Conservation (phyloP, 2,888 invertebrate species). For the Chalcis sispes region DNA sequence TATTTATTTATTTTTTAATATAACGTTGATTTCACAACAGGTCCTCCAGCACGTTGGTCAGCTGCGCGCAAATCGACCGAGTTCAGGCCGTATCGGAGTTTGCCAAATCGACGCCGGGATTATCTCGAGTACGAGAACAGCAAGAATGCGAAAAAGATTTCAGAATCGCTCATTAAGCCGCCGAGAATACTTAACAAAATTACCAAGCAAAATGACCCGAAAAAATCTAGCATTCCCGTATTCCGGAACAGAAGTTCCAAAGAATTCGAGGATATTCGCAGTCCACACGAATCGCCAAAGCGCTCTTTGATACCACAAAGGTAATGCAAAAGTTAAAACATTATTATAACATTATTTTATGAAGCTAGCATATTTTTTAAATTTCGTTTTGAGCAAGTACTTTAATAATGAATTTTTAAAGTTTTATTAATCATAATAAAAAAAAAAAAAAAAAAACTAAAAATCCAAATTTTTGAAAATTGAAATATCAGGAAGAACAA, state of each 20-base stretch:
- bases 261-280: constrained; percentile 73
- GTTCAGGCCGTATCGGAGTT: constrained; percentile 79
- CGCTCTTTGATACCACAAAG: constrained; percentile 74
- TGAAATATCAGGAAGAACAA: too few relatives aligned
- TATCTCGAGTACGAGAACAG: constrained; percentile 51
- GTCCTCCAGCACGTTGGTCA: constrained; percentile 78
- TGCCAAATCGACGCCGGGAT: constrained; percentile 72
- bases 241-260: constrained; percentile 69
- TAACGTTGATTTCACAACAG: constrained; percentile 72
- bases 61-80: constrained; percentile 78
- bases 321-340: constrained; percentile 55
- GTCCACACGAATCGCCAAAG: constrained; percentile 71
- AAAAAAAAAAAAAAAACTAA: too few relatives aligned
- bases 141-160: constrained; percentile 55
- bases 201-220: constrained; percentile 64
- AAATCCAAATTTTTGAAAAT: too few relatives aligned
- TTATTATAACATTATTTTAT: neutral
- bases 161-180: constrained; percentile 56
- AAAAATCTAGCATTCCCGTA: constrained; percentile 73
- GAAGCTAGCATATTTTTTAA: neutral
- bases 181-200: constrained; percentile 66
- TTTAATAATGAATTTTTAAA: too few relatives aligned
- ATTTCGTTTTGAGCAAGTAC: neutral
- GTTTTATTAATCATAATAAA: too few relatives aligned
- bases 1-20: too few relatives aligned